Evolutionary conservation across 2,113 vertebrate genomes (phyloP).

Genomic region (Cavia aperea): DNA sequence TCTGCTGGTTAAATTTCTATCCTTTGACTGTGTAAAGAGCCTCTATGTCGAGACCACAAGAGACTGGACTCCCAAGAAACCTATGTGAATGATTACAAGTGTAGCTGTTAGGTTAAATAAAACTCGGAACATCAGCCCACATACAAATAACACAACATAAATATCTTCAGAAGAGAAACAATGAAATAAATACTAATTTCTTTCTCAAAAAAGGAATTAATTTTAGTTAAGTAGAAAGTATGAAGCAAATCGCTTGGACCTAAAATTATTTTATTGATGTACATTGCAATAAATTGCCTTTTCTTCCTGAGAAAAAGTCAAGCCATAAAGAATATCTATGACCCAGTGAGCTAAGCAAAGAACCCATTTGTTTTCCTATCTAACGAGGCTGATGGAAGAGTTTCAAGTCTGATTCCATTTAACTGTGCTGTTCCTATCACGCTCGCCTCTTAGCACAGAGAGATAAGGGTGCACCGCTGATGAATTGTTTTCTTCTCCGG

Average conservation of each 20-base stretch:
- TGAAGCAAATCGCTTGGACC: not conserved
- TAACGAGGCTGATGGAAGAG: not conserved
- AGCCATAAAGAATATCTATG: not conserved
- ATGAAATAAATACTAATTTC: not conserved
- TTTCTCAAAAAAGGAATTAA: not conserved
- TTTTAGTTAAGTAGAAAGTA: constrained; percentile 34
- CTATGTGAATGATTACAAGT: constrained; percentile 1
- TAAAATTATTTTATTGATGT: constrained; percentile 15
- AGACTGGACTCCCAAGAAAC: not conserved
- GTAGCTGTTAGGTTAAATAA: not conserved
- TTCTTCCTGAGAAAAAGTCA: not conserved
- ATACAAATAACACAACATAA: not conserved
- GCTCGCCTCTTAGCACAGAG: not conserved
- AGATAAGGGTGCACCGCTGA: not conserved
- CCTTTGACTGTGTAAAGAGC: not conserved
- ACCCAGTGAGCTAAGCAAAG: not conserved
- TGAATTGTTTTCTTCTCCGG: not conserved
- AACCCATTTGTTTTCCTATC: not conserved
- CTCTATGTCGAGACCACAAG: not conserved
- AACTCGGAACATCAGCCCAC: not conserved
- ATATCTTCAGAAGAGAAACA: not conserved
- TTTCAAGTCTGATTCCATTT: not conserved
- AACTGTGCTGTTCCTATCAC: not conserved
- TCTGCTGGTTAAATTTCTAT: not conserved
- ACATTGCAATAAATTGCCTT: not conserved